Evolutionary conservation across 1,140 invertebrate species (phyloP).

Genomic region (Whitmania pigra): DNA sequence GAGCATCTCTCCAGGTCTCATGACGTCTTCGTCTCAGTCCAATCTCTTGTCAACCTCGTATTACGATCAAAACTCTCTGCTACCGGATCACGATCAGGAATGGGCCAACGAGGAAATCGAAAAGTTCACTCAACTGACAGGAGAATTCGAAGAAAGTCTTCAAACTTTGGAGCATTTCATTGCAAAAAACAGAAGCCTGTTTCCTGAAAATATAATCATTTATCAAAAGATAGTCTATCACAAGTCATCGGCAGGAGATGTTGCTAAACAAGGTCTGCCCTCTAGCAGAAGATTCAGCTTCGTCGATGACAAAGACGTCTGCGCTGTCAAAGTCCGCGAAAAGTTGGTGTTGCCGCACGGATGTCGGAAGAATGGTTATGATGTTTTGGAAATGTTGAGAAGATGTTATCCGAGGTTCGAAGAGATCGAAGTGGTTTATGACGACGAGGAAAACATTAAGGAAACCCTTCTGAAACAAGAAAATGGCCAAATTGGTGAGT

Average conservation of each 20-base stretch:
- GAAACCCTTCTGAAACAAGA: too few relatives aligned
- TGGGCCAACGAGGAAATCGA: neutral
- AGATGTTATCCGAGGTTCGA: constrained; percentile 8
- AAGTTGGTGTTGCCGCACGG: neutral
- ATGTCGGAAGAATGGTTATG: neutral
- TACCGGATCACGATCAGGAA: too few relatives aligned
- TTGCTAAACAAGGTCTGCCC: neutral
- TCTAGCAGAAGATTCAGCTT: neutral
- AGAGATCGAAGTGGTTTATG: constrained; percentile 5
- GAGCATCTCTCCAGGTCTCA: too few relatives aligned
- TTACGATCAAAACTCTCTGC: neutral
- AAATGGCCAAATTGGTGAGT: too few relatives aligned
- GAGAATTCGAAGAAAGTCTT: neutral
- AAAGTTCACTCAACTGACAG: neutral
- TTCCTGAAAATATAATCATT: constrained; percentile 7
- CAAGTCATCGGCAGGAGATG: neutral
- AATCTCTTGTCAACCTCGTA: neutral
- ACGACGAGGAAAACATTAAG: neutral
- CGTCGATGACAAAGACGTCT: neutral
- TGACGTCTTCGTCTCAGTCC: too few relatives aligned
- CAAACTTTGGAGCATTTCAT: constrained; percentile 8
- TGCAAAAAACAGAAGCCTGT: neutral
- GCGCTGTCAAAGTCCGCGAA: neutral
- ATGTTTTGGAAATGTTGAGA: constrained; percentile 1
- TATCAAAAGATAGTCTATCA: constrained; percentile 1